Conservation (phyloP, 2,888 invertebrate genomes). For the Geotrupes spiniger region DNA sequence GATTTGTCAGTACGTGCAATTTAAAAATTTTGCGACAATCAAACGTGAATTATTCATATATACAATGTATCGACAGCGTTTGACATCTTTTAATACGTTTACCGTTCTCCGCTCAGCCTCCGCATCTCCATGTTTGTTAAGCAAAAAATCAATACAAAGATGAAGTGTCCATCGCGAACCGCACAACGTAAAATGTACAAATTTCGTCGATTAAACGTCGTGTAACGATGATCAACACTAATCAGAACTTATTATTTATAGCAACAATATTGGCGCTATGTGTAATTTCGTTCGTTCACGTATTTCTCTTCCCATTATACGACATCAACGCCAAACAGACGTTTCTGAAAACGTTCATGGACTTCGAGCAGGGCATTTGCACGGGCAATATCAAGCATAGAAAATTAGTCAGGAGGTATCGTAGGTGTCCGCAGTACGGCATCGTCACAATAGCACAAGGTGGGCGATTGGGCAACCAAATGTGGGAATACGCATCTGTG, state of each 20-base stretch:
- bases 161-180: not conserved
- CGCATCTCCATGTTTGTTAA: not conserved
- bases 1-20: no score
- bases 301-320: slow-evolving; percentile 60
- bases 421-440: slow-evolving; percentile 49
- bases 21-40: no score
- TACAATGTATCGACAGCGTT: no score
- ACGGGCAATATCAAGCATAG: slow-evolving; percentile 50
- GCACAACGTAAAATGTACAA: slow-evolving; percentile 4
- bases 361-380: slow-evolving; percentile 57
- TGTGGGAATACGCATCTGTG: slow-evolving; percentile 55
- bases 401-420: slow-evolving; percentile 41
- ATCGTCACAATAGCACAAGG: slow-evolving; percentile 52
- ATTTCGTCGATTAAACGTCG: slow-evolving; percentile 3
- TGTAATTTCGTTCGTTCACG: slow-evolving; percentile 58
- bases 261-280: slow-evolving; percentile 58
- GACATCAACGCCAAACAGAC: slow-evolving; percentile 46
- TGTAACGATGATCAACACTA: slow-evolving; percentile 53
- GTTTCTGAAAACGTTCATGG: slow-evolving; percentile 50
- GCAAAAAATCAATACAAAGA: slow-evolving; percentile 4
- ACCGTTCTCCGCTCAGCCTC: no score
- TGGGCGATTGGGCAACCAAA: slow-evolving; percentile 51
- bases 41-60: no score
- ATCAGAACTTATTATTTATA: slow-evolving; percentile 58
- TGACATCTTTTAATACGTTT: no score